Evolutionary conservation across 2,888 invertebrate species (phyloP), one percentile per base, ranked within the genome.

Genomic region (Blastobasis lacticolella): DNA sequence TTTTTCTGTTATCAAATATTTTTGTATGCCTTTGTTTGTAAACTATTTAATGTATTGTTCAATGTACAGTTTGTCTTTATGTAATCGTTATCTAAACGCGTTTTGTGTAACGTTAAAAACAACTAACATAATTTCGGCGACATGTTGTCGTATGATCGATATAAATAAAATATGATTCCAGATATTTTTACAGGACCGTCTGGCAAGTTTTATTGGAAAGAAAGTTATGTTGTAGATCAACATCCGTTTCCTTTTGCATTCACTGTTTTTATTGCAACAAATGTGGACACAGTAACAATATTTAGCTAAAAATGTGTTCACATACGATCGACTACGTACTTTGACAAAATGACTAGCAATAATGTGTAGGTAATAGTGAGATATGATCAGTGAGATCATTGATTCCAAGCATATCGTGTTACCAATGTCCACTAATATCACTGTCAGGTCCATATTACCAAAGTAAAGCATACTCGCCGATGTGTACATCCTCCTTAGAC

Each of bases 211-310:
- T 75, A 73, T 71, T 73, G 63, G 59, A 69, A 68, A 63, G 73
- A 75, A 69, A 69, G 64, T 66, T 61, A 67, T 68, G 64, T 65
- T 70, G 72, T 73, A 63, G 58, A 70, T 71, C 66, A 75, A 78
- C 82, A 83, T 84, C 84, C 82, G 82, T 72, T 85, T 82, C 82
- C 81, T 74, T 72, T 66, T 59, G 66, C 64, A 63, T 62, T 70
- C 68, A 72, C 59, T 64, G 60, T 73, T 77, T 70, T 78, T 77
- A 63, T 74, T 73, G 58, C n/a, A 7, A 45, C 23, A 45, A 10
- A 45, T 45, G 10, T 23, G 10, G 10, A 10, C 23, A 7, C 43
- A 43, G n/a, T 43, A 43, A 43, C 43, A 43, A 43, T 43, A 43
- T 43, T 42, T 43, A n/a, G 10, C n/a, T 23, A 23, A 23, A 23